Evolutionary conservation across 2,113 vertebrate genomes (phyloP), one percentile per base, ranked within the genome.

Genomic region (Trichomycterus rosablanca): DNA sequence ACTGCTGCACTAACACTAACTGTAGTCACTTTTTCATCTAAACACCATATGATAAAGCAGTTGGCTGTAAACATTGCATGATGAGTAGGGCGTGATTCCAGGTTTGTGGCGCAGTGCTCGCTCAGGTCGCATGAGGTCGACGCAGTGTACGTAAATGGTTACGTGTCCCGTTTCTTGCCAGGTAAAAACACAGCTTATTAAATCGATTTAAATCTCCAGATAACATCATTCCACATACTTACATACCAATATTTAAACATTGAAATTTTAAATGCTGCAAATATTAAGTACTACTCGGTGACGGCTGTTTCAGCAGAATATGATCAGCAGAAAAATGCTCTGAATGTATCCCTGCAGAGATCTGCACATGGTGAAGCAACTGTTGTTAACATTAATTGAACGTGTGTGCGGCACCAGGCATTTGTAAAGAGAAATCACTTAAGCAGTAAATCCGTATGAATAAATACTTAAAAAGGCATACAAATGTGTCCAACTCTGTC

Each of bases 71-170:
- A n/a, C n/a, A n/a, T n/a, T n/a, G n/a, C n/a, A n/a, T n/a, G n/a
- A n/a, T n/a, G n/a, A n/a, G n/a, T n/a, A 30, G 26, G 63, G 52
- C 58, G 9, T 16, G 26, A 52, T 23, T 37, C 61, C 48, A 45
- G 18, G 14, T 39, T 57, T 16, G 51, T 67, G 59, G 50, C 67
- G 72, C 72, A 70, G 67, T 70, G 58, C 53, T 59, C 58, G 10
- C n/a, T 42, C 45, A 26, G 52, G 46, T 63, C 59, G 46, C 49
- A 30, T 15, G 65, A 67, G 56, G 66, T 68, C 66, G 66, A 66
- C 66, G 65, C 70, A 72, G 64, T 72, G 40, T 59, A 59, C 65
- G 43, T n/a, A 40, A 40, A 5, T 5, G 14, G 15, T 28, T 30
- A 50, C 53, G 43, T 35, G 30, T 61, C 58, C 1, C 18, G 14